These are phyloP conservation scores for Sphaerophoria taeniata DNA, from an alignment of 2,888 invertebrate genomes.

Conservation along the genomic window DNA sequence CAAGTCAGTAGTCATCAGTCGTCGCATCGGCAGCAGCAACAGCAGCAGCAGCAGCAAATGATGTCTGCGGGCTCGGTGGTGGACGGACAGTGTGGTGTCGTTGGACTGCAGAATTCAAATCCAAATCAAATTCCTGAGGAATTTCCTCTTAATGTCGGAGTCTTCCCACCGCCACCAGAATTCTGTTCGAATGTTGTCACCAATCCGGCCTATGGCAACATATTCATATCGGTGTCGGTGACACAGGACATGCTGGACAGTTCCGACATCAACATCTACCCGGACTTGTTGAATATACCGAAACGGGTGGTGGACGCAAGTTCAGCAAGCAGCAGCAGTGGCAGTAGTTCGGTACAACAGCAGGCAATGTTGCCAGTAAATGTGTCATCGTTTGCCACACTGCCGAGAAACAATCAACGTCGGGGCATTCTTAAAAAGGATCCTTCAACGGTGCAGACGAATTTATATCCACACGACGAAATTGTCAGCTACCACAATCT, in stretches of 20 bases:
- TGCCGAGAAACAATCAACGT: conserved; percentile 82
- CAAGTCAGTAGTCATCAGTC: conserved; percentile 44
- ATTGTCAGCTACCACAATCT: conserved; percentile 82
- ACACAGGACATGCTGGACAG: conserved; percentile 87
- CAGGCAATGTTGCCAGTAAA: conserved; percentile 77
- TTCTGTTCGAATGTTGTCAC: conserved; percentile 84
- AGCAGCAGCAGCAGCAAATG: conserved; percentile 76
- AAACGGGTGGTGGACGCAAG: conserved; percentile 83
- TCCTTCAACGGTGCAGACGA: conserved; percentile 79
- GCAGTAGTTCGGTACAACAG: conserved; percentile 41
- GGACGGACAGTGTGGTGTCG: conserved; percentile 80
- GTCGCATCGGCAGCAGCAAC: conserved; percentile 71
- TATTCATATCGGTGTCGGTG: conserved; percentile 92
- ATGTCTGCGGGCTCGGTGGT: too few species aligned
- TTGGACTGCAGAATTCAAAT: conserved; percentile 79
- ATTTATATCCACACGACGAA: conserved; percentile 82
- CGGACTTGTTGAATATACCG: conserved; percentile 90
- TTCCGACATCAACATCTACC: conserved; percentile 88
- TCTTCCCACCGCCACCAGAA: conserved; percentile 85
- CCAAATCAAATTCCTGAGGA: conserved; percentile 81
- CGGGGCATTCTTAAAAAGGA: conserved; percentile 82
- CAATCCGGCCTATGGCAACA: conserved; percentile 85
- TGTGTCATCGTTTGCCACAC: conserved; percentile 83
- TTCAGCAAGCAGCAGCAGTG: conserved; percentile 71
- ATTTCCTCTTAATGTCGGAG: conserved; percentile 83